Conservation (phyloP, 2,888 invertebrate species). For the Cephus sareptanus region DNA sequence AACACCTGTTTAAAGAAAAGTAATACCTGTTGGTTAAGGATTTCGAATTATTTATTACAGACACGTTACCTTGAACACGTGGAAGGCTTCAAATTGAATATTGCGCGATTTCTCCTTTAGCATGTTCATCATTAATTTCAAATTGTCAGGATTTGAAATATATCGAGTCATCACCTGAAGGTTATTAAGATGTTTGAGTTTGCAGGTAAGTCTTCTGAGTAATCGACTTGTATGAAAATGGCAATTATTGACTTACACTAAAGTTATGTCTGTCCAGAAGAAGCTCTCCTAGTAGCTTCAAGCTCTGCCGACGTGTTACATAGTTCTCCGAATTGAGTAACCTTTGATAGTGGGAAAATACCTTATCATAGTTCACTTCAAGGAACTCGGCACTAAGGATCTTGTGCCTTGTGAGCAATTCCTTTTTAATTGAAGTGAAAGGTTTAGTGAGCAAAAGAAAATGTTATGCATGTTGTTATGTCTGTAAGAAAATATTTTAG, state of each 20-base stretch:
- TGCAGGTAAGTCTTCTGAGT: too few relatives aligned
- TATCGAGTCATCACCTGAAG: conserved; percentile 91
- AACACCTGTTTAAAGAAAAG: conserved; percentile 81
- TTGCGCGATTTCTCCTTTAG: conserved; percentile 98
- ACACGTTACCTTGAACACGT: conserved; percentile 94
- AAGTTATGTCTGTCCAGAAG: conserved; percentile 99
- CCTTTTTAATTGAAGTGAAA: conserved; percentile 64
- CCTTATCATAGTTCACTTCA: conserved; percentile 98
- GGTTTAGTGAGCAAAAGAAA: conserved; percentile 51
- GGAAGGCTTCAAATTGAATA: conserved; percentile 99
- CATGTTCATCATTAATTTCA: conserved; percentile 99
- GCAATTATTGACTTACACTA: conserved; percentile 73
- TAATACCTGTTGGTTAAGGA: background rate
- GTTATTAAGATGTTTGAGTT: background rate
- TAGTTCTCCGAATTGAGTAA: conserved; percentile 99
- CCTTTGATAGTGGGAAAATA: conserved; percentile 96
- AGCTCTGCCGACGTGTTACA: conserved; percentile 97
- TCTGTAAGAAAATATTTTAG: conserved; percentile 9
- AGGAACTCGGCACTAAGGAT: conserved; percentile 97
- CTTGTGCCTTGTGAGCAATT: conserved; percentile 93
- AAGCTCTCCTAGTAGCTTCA: conserved; percentile 97
- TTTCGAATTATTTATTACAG: conserved; percentile 7
- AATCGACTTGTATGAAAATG: too few relatives aligned
- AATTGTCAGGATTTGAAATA: conserved; percentile 99
- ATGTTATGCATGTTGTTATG: conserved; percentile 6